phyloP scores from a whole-genome alignment of 2,113 vertebrate species.

The Perca flavescens region DNA sequence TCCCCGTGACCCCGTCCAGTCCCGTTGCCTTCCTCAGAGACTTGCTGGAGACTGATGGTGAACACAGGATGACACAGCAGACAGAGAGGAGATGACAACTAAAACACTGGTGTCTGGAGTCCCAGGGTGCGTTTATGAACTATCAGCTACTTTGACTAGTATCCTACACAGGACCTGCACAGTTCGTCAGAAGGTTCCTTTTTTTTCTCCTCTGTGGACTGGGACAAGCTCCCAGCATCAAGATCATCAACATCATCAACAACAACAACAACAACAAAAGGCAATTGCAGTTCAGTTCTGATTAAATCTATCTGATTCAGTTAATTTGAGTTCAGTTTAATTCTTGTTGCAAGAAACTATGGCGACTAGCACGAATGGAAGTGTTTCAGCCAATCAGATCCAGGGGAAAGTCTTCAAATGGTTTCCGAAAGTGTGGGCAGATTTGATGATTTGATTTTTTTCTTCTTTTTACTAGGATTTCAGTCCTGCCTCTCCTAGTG shows the following conservation, averaged over 20 bases:
- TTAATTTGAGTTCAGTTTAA: conserved; percentile 66
- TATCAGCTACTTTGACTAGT: conserved; percentile 69
- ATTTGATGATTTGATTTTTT: conserved; percentile 38
- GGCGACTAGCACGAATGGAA: conserved; percentile 75
- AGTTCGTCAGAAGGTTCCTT: conserved; percentile 38
- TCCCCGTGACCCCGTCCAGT: conserved; percentile 18
- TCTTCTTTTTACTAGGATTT: conserved; percentile 55
- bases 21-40: conserved; percentile 26
- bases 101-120: conserved; percentile 54
- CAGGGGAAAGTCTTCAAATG: conserved; percentile 60
- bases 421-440: conserved; percentile 56
- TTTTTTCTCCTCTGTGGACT: conserved; percentile 11
- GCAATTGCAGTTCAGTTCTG: conserved; percentile 72
- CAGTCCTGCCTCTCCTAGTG: conserved; percentile 42
- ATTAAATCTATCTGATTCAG: conserved; percentile 62
- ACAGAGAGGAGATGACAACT: conserved; percentile 45
- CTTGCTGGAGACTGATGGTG: conserved; percentile 38
- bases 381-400: conserved; percentile 75
- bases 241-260: conserved; percentile 42
- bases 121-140: conserved; percentile 53
- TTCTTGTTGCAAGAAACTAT: conserved; percentile 75
- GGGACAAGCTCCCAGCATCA: conserved; percentile 45
- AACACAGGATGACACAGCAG: conserved; percentile 55
- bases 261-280: conserved; percentile 59
- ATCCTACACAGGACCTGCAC: conserved; percentile 41